phyloP scores from a whole-genome alignment of 2,888 invertebrate genomes.

The Sinelater perroti region DNA sequence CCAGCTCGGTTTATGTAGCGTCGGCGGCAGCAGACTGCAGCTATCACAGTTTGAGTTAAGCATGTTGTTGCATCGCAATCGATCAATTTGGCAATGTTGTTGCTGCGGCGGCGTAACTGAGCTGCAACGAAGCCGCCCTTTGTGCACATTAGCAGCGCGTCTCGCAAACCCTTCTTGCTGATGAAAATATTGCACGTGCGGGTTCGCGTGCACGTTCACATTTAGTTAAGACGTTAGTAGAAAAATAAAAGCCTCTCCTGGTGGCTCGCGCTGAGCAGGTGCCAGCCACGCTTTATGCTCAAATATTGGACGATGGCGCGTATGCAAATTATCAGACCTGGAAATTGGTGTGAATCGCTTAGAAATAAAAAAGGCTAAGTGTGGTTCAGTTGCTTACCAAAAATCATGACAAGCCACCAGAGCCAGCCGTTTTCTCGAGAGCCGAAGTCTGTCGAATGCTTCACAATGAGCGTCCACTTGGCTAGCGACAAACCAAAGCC shows the following conservation, averaged over 20 bases:
- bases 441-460: slow-evolving; percentile 87
- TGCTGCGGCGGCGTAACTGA: too few species aligned
- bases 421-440: slow-evolving; percentile 90
- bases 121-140: too few species aligned
- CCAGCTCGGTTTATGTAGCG: too few species aligned
- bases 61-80: too few species aligned
- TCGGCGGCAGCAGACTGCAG: too few species aligned
- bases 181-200: too few species aligned
- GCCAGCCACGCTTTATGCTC: slow-evolving; percentile 90
- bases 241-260: slow-evolving; percentile 89
- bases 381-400: slow-evolving; percentile 65
- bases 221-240: slow-evolving; percentile 64
- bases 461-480: slow-evolving; percentile 95
- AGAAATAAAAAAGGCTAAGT: slow-evolving; percentile 9
- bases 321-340: slow-evolving; percentile 85
- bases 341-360: slow-evolving; percentile 47
- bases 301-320: slow-evolving; percentile 88
- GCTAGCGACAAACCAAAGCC: slow-evolving; percentile 93
- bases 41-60: too few species aligned
- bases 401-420: slow-evolving; percentile 92
- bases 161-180: too few species aligned
- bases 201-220: slow-evolving; percentile 21
- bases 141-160: too few species aligned
- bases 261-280: slow-evolving; percentile 83
- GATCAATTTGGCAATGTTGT: too few species aligned